Conservation (phyloP, 2,888 invertebrate genomes). For the Zhengitettix transpicula region DNA sequence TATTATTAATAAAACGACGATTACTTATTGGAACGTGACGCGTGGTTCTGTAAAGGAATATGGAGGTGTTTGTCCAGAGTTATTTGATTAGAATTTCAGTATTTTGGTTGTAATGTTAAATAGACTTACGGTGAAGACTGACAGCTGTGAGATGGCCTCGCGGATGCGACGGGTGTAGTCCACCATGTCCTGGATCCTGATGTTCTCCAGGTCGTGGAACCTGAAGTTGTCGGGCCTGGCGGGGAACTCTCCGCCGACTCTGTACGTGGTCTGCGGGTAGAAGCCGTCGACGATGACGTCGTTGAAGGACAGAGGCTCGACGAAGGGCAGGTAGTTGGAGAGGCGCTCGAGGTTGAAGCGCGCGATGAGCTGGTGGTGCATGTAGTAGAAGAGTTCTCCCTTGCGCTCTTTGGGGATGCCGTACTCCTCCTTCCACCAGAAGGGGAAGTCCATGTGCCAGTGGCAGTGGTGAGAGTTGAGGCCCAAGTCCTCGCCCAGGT, state of each 20-base stretch:
- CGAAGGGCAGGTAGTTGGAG: slow-evolving; percentile 47
- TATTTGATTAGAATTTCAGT: no score
- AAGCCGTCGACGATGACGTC: slow-evolving; percentile 21
- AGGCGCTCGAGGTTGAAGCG: slow-evolving; percentile 57
- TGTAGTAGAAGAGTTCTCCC: slow-evolving; percentile 34
- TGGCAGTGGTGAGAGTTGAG: slow-evolving; percentile 41
- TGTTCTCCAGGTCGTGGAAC: slow-evolving; percentile 27
- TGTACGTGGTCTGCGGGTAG: slow-evolving; percentile 36
- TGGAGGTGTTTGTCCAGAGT: no score
- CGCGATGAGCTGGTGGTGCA: slow-evolving; percentile 15
- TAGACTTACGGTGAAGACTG: slow-evolving; percentile 7
- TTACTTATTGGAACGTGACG: no score
- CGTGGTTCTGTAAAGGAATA: no score
- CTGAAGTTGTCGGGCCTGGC: slow-evolving; percentile 31
- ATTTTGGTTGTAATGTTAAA: no score
- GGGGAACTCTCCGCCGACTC: slow-evolving; percentile 37
- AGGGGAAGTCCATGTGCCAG: slow-evolving; percentile 44
- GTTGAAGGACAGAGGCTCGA: slow-evolving; percentile 37
- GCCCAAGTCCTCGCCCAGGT: slow-evolving; percentile 56
- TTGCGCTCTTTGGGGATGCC: slow-evolving; percentile 37
- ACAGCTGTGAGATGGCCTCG: slow-evolving; percentile 30
- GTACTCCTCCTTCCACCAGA: slow-evolving; percentile 40
- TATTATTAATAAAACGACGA: no score
- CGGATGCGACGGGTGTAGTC: slow-evolving; percentile 38
- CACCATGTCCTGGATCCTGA: slow-evolving; percentile 25